Percentiles rank a stretch among this genome's conserved stretches.
phyloP scores from a whole-genome alignment of 2,888 invertebrate genomes.

The Hartigia nigra region DNA sequence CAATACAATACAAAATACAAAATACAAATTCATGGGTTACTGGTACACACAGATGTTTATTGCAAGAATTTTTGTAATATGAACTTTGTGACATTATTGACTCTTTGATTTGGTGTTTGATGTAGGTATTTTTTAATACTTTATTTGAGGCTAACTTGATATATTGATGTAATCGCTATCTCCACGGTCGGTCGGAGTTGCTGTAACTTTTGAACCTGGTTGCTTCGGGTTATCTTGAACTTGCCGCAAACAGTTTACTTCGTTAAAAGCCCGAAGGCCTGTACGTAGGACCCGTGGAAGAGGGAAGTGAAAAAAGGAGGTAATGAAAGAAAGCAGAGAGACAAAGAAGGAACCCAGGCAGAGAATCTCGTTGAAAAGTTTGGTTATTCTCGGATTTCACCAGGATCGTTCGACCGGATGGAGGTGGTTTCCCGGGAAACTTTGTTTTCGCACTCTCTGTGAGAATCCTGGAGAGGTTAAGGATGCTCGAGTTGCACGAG shows the following conservation, averaged over 20 bases:
- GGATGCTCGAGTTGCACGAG: neutral
- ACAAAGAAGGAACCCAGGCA: slow-evolving; percentile 8
- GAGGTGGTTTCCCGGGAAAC: neutral
- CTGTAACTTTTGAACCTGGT: neutral
- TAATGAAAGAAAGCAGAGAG: slow-evolving; percentile 1
- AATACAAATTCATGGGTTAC: neutral
- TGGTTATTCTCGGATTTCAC: neutral
- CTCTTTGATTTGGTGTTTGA: neutral
- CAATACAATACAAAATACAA: too few relatives aligned
- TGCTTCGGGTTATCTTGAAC: neutral
- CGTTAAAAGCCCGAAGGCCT: neutral
- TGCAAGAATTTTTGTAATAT: neutral
- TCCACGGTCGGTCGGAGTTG: neutral
- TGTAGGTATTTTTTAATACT: neutral
- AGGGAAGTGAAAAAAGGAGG: slow-evolving; percentile 4
- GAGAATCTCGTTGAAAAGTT: neutral
- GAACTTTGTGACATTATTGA: neutral
- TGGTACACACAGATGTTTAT: neutral
- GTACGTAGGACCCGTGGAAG: slow-evolving; percentile 1
- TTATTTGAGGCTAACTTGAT: neutral
- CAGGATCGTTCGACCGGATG: neutral
- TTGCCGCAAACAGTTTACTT: neutral
- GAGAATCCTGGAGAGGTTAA: neutral
- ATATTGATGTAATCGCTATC: neutral
- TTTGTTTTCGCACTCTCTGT: neutral